phyloP scores from a whole-genome alignment of 2,113 vertebrate species.

The Rhinoderma darwinii region DNA sequence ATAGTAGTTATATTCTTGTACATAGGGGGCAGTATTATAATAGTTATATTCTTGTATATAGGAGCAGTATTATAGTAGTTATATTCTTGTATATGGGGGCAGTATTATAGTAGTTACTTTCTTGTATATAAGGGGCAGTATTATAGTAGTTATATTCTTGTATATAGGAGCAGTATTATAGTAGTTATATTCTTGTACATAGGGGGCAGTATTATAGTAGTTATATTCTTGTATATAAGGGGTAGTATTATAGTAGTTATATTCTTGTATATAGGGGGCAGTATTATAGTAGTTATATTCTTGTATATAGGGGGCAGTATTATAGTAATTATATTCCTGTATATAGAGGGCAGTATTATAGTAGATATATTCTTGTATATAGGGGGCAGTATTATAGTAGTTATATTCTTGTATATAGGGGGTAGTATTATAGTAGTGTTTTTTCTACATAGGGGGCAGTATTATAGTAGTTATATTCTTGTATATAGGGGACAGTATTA shows the following conservation, averaged over 20 bases:
- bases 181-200: constrained; percentile 18
- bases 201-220: background rate
- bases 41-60: too few species aligned
- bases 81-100: too few species aligned
- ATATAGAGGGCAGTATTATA: background rate
- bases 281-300: constrained; percentile 1
- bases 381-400: too few species aligned
- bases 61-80: too few species aligned
- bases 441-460: too few species aligned
- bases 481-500: background rate
- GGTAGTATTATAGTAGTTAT: constrained; percentile 2
- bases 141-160: constrained; percentile 10
- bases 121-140: background rate
- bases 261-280: constrained; percentile 9
- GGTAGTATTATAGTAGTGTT: too few species aligned
- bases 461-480: too few species aligned
- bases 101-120: too few species aligned
- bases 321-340: background rate
- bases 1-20: too few species aligned
- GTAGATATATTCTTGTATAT: constrained; percentile 5
- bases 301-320: background rate
- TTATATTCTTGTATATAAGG: constrained; percentile 4
- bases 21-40: too few species aligned
- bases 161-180: constrained; percentile 8
- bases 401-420: too few species aligned